Conservation (phyloP, 2,888 invertebrate species). For the Busseola fusca region DNA sequence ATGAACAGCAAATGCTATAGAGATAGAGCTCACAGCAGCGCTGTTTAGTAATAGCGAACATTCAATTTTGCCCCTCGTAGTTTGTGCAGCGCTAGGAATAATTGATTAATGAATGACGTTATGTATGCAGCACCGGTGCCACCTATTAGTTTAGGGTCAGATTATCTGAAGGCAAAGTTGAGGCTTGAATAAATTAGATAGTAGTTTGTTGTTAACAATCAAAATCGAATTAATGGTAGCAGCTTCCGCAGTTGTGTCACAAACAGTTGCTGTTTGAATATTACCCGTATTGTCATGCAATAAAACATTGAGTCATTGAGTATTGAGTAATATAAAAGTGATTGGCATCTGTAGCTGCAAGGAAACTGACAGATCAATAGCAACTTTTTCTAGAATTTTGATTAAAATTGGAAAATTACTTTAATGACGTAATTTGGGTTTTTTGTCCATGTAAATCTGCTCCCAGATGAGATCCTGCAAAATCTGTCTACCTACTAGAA, state of each 20-base stretch:
- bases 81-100: slow-evolving; percentile 59
- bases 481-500: not conserved
- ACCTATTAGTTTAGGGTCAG: slow-evolving; percentile 67
- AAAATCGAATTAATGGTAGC: slow-evolving; percentile 63
- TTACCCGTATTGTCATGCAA: not conserved
- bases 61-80: slow-evolving; percentile 56
- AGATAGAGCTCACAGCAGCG: slow-evolving; percentile 21
- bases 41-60: slow-evolving; percentile 50
- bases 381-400: not conserved
- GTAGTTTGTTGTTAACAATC: slow-evolving; percentile 65
- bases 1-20: slow-evolving; percentile 31
- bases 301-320: too few species aligned
- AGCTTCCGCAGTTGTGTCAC: slow-evolving; percentile 24
- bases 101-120: slow-evolving; percentile 63
- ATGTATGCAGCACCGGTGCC: slow-evolving; percentile 63
- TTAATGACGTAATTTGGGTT: too few species aligned
- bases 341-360: not conserved
- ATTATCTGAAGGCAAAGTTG: slow-evolving; percentile 65
- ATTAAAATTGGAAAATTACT: not conserved
- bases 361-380: not conserved
- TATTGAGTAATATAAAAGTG: not conserved
- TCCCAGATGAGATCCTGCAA: not conserved
- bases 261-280: slow-evolving; percentile 11
- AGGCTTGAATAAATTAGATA: slow-evolving; percentile 69
- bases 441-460: not conserved